Conservation (phyloP, 2,888 invertebrate species). For the Drosophila subquinaria region DNA sequence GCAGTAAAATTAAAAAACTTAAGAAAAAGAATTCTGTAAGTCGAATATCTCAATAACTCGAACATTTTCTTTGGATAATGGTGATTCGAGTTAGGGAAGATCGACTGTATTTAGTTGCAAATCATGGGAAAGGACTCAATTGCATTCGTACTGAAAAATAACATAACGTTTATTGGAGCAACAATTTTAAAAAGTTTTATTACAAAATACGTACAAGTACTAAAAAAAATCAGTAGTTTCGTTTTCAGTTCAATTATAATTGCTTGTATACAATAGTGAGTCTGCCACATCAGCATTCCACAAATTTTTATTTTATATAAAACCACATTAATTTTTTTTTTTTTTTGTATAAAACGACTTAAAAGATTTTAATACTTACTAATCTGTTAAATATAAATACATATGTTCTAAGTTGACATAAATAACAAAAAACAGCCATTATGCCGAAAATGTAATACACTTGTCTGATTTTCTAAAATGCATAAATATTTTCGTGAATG, state of each 20-base stretch:
- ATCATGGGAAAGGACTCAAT: neutral
- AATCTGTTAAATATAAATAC: constrained; percentile 32
- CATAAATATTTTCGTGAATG: neutral
- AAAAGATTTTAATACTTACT: constrained; percentile 10
- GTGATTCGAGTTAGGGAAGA: no score
- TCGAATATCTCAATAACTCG: no score
- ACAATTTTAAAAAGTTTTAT: constrained; percentile 39
- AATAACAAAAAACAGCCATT: neutral
- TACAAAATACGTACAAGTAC: constrained; percentile 34
- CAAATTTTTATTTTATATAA: neutral
- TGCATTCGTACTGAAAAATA: constrained; percentile 22
- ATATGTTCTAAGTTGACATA: constrained; percentile 1
- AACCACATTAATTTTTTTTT: neutral
- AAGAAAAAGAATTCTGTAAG: no score
- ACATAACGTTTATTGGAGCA: neutral
- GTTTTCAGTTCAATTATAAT: neutral
- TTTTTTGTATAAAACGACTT: neutral
- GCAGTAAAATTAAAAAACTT: no score
- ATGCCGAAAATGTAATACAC: neutral
- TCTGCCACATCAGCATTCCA: neutral
- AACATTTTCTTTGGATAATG: no score
- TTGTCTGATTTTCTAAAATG: neutral
- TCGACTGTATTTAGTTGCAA: neutral
- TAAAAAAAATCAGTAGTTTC: neutral
- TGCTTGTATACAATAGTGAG: constrained; percentile 7